Conservation (phyloP, 2,888 invertebrate species). For the Platycheirus albimanus region DNA sequence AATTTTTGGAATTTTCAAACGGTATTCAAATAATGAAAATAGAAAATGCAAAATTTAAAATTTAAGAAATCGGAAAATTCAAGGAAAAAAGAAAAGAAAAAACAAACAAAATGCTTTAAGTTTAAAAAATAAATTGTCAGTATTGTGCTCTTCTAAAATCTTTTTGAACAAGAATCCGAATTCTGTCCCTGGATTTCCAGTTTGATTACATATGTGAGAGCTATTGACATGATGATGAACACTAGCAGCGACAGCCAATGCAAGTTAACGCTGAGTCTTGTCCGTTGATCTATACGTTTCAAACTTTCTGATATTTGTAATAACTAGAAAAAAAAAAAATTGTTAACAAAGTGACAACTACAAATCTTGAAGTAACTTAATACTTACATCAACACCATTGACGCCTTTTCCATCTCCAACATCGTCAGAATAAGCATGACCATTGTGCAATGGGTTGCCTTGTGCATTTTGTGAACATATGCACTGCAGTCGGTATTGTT, state of each 20-base stretch:
- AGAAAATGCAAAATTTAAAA: not conserved
- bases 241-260: conserved; percentile 84
- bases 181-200: conserved; percentile 77
- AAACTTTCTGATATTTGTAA: conserved; percentile 81
- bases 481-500: conserved; percentile 90
- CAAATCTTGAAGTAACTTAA: conserved; percentile 22
- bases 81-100: too few species aligned
- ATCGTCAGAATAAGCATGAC: conserved; percentile 79
- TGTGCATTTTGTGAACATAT: conserved; percentile 47
- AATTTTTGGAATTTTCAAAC: not conserved
- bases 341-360: not conserved
- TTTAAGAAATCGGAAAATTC: too few species aligned
- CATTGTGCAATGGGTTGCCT: conserved; percentile 43
- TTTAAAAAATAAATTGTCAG: conserved; percentile 9
- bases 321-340: conserved; percentile 74
- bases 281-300: conserved; percentile 83
- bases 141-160: conserved; percentile 38
- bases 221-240: conserved; percentile 82
- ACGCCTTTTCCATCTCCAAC: conserved; percentile 72
- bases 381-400: conserved; percentile 52
- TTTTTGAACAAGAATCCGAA: conserved; percentile 40
- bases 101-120: not conserved
- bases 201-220: conserved; percentile 82
- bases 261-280: conserved; percentile 83
- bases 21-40: not conserved